Evolutionary conservation across 2,797 vertebrate genomes (phyloP).

Genomic region (Trichosurus vulpecula): DNA sequence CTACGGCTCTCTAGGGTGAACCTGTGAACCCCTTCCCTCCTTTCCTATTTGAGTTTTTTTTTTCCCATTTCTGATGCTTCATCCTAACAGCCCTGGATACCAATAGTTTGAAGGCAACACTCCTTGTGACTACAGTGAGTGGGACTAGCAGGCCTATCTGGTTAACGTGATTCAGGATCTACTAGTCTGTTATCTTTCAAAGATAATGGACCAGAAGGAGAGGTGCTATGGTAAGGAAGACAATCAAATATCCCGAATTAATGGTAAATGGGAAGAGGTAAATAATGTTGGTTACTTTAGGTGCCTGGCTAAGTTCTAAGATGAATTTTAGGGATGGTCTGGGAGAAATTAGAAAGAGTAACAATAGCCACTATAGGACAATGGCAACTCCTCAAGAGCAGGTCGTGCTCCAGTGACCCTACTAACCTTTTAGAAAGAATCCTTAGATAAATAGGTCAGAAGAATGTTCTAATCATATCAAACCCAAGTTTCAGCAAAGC

Average conservation of each 20-base stretch:
- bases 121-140: neutral
- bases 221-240: neutral
- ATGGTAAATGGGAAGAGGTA: neutral
- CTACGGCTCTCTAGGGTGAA: neutral
- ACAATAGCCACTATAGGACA: neutral
- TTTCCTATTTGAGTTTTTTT: neutral
- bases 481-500: neutral
- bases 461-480: neutral
- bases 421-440: neutral
- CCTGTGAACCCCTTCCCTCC: neutral
- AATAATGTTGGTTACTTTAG: neutral
- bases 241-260: neutral
- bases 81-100: neutral
- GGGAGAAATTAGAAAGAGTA: neutral
- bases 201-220: neutral
- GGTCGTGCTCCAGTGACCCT: neutral
- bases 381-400: neutral
- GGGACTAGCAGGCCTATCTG: neutral
- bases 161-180: neutral
- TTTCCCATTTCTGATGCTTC: neutral
- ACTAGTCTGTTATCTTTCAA: neutral
- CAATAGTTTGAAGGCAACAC: neutral
- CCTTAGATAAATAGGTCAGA: neutral
- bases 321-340: neutral
- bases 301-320: neutral